Evolutionary conservation across 2,888 invertebrate genomes (phyloP).

Genomic region (Drosophila colorata): DNA sequence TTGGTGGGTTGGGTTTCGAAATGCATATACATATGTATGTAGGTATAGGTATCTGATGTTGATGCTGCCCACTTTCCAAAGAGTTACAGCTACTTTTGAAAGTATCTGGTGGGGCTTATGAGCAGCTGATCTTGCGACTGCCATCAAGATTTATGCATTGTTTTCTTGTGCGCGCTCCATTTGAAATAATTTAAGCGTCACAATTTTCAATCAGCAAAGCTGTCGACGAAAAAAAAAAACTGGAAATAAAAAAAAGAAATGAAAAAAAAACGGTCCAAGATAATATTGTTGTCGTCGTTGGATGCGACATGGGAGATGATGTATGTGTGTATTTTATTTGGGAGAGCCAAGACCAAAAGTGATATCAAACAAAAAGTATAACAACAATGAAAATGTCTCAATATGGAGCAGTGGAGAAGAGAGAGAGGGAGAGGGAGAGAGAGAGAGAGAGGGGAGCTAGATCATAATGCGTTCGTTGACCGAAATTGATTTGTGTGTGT

Average conservation of each 20-base stretch:
- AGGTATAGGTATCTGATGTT: not conserved
- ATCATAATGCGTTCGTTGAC: conserved; percentile 73
- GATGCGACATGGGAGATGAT: conserved; percentile 3
- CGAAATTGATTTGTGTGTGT: conserved; percentile 43
- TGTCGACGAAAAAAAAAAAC: conserved; percentile 20
- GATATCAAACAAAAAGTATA: conserved; percentile 11
- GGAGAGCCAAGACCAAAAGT: conserved; percentile 10
- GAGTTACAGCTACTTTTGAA: conserved; percentile 28
- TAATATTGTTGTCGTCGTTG: conserved; percentile 41
- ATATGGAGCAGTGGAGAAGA: conserved; percentile 16
- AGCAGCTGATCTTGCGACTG: conserved; percentile 34
- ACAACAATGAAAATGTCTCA: conserved; percentile 30
- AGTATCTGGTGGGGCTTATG: conserved; percentile 4
- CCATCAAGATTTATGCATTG: conserved; percentile 57
- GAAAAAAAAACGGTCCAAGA: conserved; percentile 46
- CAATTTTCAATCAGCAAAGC: conserved; percentile 70
- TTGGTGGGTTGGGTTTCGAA: not conserved
- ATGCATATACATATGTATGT: too few relatives aligned
- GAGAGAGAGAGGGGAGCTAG: not conserved
- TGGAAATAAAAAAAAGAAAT: conserved; percentile 4
- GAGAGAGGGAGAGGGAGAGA: not conserved
- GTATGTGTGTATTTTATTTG: conserved; percentile 29
- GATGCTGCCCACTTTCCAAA: not conserved
- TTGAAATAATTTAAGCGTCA: conserved; percentile 68
- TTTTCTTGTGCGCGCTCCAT: conserved; percentile 44